A percentile compares a stretch with the other conserved stretches of the same genome.
Evolutionary conservation across 2,888 invertebrate genomes (phyloP).

Genomic region (Euproctis similis): DNA sequence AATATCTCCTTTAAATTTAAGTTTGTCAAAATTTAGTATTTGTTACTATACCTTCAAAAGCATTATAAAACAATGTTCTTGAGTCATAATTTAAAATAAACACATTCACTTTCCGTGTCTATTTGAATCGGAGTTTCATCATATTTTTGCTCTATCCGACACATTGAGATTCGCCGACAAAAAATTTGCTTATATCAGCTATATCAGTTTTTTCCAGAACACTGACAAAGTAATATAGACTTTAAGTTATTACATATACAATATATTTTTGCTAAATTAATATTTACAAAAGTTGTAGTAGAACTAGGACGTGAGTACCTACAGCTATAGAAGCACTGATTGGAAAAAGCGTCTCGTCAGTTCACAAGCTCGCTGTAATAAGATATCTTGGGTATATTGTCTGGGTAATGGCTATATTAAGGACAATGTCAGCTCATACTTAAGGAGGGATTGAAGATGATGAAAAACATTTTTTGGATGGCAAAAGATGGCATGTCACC

Average conservation of each 20-base stretch:
- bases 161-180: neutral
- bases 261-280: neutral
- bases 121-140: neutral
- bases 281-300: neutral
- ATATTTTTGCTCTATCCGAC: neutral
- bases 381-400: neutral
- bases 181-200: neutral
- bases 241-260: neutral
- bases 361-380: neutral
- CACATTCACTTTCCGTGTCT: no score
- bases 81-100: no score
- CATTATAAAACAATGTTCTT: no score
- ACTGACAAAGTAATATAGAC: neutral
- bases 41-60: no score
- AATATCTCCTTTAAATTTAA: no score
- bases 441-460: no score
- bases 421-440: no score
- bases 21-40: no score
- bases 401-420: neutral
- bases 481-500: no score
- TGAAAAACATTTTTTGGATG: no score
- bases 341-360: slow-evolving; percentile 1
- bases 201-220: neutral
- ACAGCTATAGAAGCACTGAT: neutral
- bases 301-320: neutral